Percentiles rank a stretch among this genome's conserved stretches.
phyloP scores from a whole-genome alignment of 2,113 vertebrate genomes.

The Hippolais icterina region DNA sequence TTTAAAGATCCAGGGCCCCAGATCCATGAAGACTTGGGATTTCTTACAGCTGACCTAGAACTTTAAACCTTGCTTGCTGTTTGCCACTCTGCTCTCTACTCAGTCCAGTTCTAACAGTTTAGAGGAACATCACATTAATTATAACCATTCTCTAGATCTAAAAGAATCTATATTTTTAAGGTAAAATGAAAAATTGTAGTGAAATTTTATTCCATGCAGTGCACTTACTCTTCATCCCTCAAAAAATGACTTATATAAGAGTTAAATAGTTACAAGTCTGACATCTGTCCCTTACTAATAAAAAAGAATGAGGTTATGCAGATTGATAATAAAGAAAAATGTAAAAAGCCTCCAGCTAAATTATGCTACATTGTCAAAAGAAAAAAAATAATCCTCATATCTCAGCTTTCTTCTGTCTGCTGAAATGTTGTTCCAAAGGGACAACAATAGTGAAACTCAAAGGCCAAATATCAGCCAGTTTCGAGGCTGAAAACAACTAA shows the following conservation, averaged over 20 bases:
- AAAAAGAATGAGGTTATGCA: constrained; percentile 1
- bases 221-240: neutral
- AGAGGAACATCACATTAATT: neutral
- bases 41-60: neutral
- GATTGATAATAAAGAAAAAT: neutral
- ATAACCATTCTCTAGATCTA: neutral
- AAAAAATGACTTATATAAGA: neutral
- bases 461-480: neutral
- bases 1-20: neutral
- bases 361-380: neutral
- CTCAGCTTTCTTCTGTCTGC: neutral
- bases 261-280: neutral
- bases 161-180: neutral
- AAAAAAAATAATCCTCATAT: neutral
- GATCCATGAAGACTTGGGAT: neutral
- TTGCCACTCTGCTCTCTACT: neutral
- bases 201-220: neutral
- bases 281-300: neutral
- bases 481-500: neutral
- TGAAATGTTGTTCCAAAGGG: neutral
- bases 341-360: neutral
- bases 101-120: neutral
- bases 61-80: constrained; percentile 1
- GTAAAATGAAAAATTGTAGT: neutral
- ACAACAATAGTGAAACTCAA: neutral